A percentile compares a stretch with the other conserved stretches of the same genome.
These are phyloP conservation scores for Genyomyrus donnyi DNA, from an alignment of 2,113 vertebrate genomes.

Conservation along the genomic window DNA sequence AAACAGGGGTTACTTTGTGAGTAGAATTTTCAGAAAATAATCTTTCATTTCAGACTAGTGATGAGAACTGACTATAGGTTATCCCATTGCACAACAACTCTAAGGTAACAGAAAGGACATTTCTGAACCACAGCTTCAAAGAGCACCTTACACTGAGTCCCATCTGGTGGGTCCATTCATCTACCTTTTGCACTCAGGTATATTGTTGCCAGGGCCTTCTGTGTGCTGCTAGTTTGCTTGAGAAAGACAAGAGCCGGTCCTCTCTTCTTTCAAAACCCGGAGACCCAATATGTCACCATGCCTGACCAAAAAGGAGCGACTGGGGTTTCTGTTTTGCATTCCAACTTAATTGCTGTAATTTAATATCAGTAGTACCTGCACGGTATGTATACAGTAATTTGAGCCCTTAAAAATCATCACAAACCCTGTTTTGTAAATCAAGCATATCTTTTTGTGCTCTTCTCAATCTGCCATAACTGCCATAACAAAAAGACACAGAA, in stretches of 20 bases:
- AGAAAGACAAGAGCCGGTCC: neutral
- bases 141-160: neutral
- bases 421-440: conserved; percentile 2
- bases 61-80: neutral
- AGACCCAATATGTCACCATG: neutral
- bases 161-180: conserved; percentile 3
- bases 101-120: neutral
- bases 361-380: neutral
- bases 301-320: neutral
- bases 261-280: conserved; percentile 5
- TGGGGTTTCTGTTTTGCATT: conserved; percentile 8
- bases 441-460: neutral
- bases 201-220: neutral
- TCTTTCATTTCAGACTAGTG: neutral
- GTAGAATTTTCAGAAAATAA: neutral
- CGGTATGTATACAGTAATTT: neutral
- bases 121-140: neutral
- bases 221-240: neutral
- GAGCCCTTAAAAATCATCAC: neutral
- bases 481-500: neutral
- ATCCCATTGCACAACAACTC: neutral
- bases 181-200: neutral
- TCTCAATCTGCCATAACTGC: neutral
- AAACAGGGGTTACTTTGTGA: neutral
- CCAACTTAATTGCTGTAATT: conserved; percentile 14